These are phyloP conservation scores for Vulpes lagopus DNA, from an alignment of 2,113 vertebrate species.

Conservation along the genomic window DNA sequence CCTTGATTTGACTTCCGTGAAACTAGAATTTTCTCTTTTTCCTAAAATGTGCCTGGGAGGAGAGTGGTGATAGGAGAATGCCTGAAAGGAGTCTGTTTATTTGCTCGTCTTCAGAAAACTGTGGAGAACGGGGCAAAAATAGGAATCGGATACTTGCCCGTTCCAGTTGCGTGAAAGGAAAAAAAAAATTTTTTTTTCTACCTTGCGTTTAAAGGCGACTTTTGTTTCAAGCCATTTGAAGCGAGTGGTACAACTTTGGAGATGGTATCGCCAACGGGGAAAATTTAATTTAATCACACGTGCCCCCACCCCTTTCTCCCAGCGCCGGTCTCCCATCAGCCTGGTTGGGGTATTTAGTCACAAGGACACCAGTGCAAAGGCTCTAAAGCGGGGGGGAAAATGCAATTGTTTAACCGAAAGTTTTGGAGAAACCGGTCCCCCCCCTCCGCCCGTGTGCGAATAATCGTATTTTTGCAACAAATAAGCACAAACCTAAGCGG, in stretches of 20 bases:
- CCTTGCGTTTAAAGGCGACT: slow-evolving; percentile 80
- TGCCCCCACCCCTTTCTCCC: neutral
- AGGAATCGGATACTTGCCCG: slow-evolving; percentile 44
- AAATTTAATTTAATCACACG: neutral
- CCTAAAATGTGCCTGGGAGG: slow-evolving; percentile 68
- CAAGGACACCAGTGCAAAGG: neutral
- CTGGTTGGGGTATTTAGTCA: neutral
- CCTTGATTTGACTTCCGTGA: slow-evolving; percentile 84
- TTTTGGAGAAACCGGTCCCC: slow-evolving; percentile 22
- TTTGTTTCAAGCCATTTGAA: slow-evolving; percentile 78
- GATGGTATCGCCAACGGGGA: slow-evolving; percentile 65
- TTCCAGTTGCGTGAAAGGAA: slow-evolving; percentile 55
- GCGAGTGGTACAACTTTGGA: slow-evolving; percentile 71
- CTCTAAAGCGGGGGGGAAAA: neutral
- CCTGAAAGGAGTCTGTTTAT: slow-evolving; percentile 67
- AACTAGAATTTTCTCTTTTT: slow-evolving; percentile 76
- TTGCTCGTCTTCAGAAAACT: slow-evolving; percentile 77
- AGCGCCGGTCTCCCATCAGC: slow-evolving; percentile 2
- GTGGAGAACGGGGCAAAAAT: slow-evolving; percentile 44
- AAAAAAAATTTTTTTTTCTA: slow-evolving; percentile 69
- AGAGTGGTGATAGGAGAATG: neutral
- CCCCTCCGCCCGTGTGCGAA: neutral
- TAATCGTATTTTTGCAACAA: slow-evolving; percentile 10
- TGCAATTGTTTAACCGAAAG: neutral
- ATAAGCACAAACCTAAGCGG: neutral